phyloP scores from a whole-genome alignment of 1,140 invertebrate species.

The Caerostris extrusa region DNA sequence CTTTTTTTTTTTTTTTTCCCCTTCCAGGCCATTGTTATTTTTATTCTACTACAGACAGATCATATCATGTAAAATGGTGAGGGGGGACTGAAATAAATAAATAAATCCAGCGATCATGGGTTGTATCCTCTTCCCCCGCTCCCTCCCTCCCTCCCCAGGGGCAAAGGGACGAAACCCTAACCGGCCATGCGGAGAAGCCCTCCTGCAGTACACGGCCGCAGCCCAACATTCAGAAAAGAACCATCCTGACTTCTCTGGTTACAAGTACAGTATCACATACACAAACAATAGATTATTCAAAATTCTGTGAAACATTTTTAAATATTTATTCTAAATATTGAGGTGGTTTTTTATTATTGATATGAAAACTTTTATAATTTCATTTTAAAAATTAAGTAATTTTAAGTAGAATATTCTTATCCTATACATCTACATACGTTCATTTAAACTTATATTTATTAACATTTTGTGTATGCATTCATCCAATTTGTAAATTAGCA shows the following conservation, averaged over 20 bases:
- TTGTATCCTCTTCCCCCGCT: not conserved
- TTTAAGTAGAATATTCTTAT: no score
- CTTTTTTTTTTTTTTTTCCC: not conserved
- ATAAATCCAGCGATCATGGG: conserved; percentile 62
- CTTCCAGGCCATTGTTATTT: conserved; percentile 10
- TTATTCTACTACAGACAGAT: not conserved
- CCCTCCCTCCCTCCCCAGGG: not conserved
- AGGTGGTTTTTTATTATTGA: no score
- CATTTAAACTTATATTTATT: no score
- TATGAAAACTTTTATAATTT: no score
- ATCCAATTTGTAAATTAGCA: no score
- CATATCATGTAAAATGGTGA: conserved; percentile 12
- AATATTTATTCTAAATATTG: no score
- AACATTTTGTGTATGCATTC: no score
- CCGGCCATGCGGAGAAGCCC: conserved; percentile 56
- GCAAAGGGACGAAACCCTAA: conserved; percentile 41
- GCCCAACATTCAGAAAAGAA: not conserved
- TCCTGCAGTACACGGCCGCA: conserved; percentile 52
- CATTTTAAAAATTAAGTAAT: no score
- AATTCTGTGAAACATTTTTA: no score
- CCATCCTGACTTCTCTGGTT: not conserved
- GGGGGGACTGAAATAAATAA: conserved; percentile 48
- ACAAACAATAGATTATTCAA: no score
- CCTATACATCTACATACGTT: no score
- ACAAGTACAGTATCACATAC: not conserved